Evolutionary conservation across 2,888 invertebrate species (phyloP), one percentile per base, ranked within the genome.

Genomic region (Taphrorychus bicolor): DNA sequence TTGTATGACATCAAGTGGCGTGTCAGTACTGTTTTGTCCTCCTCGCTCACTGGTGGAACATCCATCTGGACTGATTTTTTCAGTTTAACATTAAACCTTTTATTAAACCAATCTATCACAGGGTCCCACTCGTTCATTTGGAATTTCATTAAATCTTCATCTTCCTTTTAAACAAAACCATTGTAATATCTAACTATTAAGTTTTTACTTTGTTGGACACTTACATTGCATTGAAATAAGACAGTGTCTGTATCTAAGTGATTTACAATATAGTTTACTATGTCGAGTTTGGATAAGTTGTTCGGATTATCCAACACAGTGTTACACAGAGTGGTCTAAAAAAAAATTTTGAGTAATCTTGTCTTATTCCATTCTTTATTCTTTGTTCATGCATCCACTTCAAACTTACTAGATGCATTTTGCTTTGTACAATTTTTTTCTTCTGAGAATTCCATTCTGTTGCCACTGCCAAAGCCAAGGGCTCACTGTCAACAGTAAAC

Each of bases 221-320:
- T 85, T 83, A 91, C 91, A 80, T 87, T 86, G 17, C 90, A 87
- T 76, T 91, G 89, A 81, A 89, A 95, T 2, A 95, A 84, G 58
- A 95, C 82, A 21, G 95, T 94, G 78, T 96, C 96, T 2, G 93
- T 92, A 71, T 91, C 87, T 51, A 94, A 83, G 80, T 88, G 95
- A 74, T 93, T 93, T 1, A 95, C 80, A 71, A 97, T 86, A 77
- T 92, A 89, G 77, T 88, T 88, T 0, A 91, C 89, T 76, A 96
- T 87, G 77, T 93, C 91, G 73, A 88, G 85, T 79, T 90, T 89
- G 2, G 87, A 90, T 69, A 91, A 84, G 74, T 90, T 89, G 73
- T 92, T 91, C 4, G 98, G 98, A 85, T 98, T 98, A 80, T 99
- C 99, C 69, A 95, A 83, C 22, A 91, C 90, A 18, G 96, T 97